A percentile compares a stretch with the other conserved stretches of the same genome.
phyloP scores from a whole-genome alignment of 2,113 vertebrate species.

The Gorsachius goisagi region DNA sequence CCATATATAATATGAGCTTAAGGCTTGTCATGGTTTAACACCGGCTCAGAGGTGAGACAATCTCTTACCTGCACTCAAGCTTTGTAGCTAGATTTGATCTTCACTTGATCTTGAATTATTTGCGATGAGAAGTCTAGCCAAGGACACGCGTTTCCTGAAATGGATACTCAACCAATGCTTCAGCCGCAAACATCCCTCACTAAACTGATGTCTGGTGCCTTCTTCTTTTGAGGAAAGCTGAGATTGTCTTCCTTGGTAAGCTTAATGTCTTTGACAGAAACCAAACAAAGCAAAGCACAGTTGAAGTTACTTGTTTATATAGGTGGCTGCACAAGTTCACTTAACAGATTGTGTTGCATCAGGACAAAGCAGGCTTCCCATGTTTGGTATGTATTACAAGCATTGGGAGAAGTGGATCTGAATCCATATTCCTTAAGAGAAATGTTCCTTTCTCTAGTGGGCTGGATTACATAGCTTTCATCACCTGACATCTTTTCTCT shows the following conservation, averaged over 20 bases:
- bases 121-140: background rate
- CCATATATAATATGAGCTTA: background rate
- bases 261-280: background rate
- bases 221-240: background rate
- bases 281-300: background rate
- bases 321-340: background rate
- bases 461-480: background rate
- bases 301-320: background rate
- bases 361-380: background rate
- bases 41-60: background rate
- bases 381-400: background rate
- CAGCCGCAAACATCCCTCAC: background rate
- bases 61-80: background rate
- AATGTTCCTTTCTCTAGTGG: background rate
- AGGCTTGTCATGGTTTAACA: background rate
- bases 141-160: background rate
- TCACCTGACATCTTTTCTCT: background rate
- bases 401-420: background rate
- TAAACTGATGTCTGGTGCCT: background rate
- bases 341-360: background rate
- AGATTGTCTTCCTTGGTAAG: background rate
- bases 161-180: background rate
- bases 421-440: background rate
- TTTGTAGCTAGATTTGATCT: background rate
- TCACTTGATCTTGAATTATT: background rate